A percentile compares a stretch with the other conserved stretches of the same genome.
Evolutionary conservation across 2,113 vertebrate species (phyloP).

Genomic region (Caracal caracal): DNA sequence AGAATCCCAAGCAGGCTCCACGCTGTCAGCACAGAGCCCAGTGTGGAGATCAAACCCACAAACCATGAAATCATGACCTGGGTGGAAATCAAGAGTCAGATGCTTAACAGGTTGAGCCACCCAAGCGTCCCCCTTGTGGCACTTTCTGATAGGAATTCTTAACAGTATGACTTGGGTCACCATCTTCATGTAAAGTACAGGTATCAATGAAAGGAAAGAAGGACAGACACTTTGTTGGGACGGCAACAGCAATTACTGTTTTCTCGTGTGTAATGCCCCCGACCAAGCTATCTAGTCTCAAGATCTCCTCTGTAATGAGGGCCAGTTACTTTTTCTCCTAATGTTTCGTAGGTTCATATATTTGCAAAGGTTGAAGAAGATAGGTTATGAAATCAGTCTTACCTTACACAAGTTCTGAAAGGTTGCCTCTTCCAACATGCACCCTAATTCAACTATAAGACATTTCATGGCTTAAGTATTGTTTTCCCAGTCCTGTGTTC

Average conservation of each 20-base stretch:
- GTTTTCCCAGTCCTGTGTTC: background rate
- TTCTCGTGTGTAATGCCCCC: fast-evolving
- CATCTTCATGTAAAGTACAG: background rate
- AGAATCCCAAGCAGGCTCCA: too few relatives aligned
- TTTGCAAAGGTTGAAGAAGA: background rate
- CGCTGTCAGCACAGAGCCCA: too few relatives aligned
- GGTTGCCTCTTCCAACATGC: background rate
- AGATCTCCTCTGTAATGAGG: background rate
- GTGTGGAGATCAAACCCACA: too few relatives aligned
- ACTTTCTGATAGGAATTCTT: background rate
- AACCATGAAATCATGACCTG: too few relatives aligned
- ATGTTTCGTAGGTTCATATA: too few relatives aligned
- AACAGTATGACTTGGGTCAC: background rate
- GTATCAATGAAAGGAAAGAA: background rate
- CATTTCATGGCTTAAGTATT: background rate
- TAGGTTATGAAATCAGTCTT: background rate
- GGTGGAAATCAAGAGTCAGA: too few relatives aligned
- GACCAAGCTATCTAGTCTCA: background rate
- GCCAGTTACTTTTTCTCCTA: background rate
- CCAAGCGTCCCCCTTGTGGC: too few relatives aligned
- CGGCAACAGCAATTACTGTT: fast-evolving
- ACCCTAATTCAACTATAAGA: background rate
- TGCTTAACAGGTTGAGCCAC: too few relatives aligned
- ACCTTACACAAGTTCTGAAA: background rate
- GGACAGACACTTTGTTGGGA: background rate